Conservation (phyloP, 2,888 invertebrate species). For the Adela reaumurella region DNA sequence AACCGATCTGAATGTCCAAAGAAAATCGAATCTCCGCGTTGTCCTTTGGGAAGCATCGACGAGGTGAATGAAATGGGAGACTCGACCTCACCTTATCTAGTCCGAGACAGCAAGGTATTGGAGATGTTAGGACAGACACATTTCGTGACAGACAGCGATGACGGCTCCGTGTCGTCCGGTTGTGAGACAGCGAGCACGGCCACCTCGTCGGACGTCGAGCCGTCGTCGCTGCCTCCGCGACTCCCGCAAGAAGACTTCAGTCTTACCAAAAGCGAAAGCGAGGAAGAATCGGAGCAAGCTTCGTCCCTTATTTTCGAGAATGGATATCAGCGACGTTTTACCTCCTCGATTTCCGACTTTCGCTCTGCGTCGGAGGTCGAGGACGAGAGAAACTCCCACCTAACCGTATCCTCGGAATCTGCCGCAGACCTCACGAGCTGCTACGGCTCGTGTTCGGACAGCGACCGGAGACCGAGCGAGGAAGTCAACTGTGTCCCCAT, state of each 20-base stretch:
- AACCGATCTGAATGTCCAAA: constrained; percentile 9
- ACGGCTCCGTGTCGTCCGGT: constrained; percentile 75
- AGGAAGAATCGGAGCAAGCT: constrained; percentile 35
- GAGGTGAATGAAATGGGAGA: constrained; percentile 31
- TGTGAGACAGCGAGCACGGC: constrained; percentile 77
- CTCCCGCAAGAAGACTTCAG: constrained; percentile 35
- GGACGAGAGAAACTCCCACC: constrained; percentile 8
- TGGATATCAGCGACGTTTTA: neutral
- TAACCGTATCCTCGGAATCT: constrained; percentile 4
- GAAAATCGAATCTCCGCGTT: constrained; percentile 22
- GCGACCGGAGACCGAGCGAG: constrained; percentile 17
- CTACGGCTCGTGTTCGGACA: constrained; percentile 17
- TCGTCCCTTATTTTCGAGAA: constrained; percentile 21
- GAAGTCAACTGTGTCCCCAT: constrained; percentile 48
- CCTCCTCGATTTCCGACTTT: neutral
- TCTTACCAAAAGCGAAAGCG: constrained; percentile 19
- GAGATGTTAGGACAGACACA: constrained; percentile 37
- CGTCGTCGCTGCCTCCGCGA: constrained; percentile 41
- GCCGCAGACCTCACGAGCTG: constrained; percentile 18
- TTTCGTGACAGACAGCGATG: constrained; percentile 65
- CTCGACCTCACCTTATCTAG: constrained; percentile 16
- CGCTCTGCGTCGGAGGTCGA: constrained; percentile 6
- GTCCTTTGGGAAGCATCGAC: constrained; percentile 31
- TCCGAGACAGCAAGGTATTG: constrained; percentile 21
- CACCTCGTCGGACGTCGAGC: constrained; percentile 57